Evolutionary conservation across 1,140 invertebrate genomes (phyloP).

Genomic region (Amphibalanus amphitrite): DNA sequence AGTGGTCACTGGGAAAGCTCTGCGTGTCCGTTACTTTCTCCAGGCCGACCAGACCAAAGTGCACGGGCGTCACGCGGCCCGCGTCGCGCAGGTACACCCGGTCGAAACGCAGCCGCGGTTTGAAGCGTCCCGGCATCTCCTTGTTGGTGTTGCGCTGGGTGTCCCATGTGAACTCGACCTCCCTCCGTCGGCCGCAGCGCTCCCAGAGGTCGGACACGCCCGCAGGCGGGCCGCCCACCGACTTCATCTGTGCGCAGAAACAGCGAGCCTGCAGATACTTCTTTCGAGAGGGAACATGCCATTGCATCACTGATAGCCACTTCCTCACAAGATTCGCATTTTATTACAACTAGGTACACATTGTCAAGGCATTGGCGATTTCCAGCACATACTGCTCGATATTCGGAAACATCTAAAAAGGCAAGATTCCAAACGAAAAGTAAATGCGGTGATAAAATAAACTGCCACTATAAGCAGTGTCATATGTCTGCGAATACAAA

Average conservation of each 20-base stretch:
- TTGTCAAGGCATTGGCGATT: too few relatives aligned
- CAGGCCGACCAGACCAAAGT: slow-evolving; percentile 40
- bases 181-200: slow-evolving; percentile 31
- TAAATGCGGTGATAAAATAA: too few relatives aligned
- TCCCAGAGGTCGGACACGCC: slow-evolving; percentile 37
- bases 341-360: too few relatives aligned
- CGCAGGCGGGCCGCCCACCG: slow-evolving; percentile 28
- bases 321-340: too few relatives aligned
- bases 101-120: slow-evolving; percentile 37
- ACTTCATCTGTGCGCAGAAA: slow-evolving; percentile 22
- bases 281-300: slow-evolving; percentile 11
- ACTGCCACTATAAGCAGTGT: too few relatives aligned
- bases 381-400: too few relatives aligned
- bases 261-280: slow-evolving; percentile 11
- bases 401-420: too few relatives aligned
- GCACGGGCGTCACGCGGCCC: slow-evolving; percentile 23
- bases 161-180: slow-evolving; percentile 41
- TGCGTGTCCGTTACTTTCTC: slow-evolving; percentile 33
- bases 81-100: slow-evolving; percentile 31
- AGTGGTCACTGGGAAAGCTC: slow-evolving; percentile 42
- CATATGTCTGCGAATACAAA: too few relatives aligned
- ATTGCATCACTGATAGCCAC: too few relatives aligned
- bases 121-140: slow-evolving; percentile 24
- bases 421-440: too few relatives aligned
- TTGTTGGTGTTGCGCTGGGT: slow-evolving; percentile 22